Evolutionary conservation across 2,797 vertebrate species (phyloP), one percentile per base, ranked within the genome.

Genomic region (Cacajao melanocephalus): DNA sequence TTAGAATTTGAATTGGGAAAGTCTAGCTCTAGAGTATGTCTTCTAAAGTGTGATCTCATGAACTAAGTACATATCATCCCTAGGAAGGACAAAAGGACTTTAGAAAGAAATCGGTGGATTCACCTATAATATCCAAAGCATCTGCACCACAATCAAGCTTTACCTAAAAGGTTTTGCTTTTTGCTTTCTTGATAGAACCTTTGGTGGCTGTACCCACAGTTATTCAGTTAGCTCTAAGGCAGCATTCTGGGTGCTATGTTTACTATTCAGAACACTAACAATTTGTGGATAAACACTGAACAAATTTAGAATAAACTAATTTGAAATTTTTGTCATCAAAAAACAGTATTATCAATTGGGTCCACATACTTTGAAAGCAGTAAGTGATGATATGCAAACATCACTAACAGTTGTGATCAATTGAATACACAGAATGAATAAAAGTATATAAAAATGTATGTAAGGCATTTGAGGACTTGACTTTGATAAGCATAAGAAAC

Each of bases 401-500:
- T 64, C 46, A 90, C 12, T 46, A 95, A 55, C 28, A 81, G 19
- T 58, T 79, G 17, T 90, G 28, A 90, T 95, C 57, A 90, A n/a
- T 93, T 55, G 90, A 88, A 57, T 92, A 90, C 84, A 79, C 20
- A 78, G 41, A 92, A 85, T 85, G 46, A 93, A 76, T 89, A 61
- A 87, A 88, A 91, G 81, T 28, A 83, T 26, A 88, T 61, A 82
- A 78, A 88, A 67, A 92, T 86, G 78, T 93, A 70, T 19, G 30
- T 46, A 95, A 83, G 61, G 30, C 3, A 26, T 93, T 75, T 94
- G 61, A 92, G 61, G 88, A 87, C 44, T 93, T 89, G 90, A 94
- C 48, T 96, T 96, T 96, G 86, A 90, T 91, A 94, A 72, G 44
- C 90, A 46, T 76, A 93, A 92, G 84, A 48, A 33, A 70, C 36